Conservation (phyloP, 2,888 invertebrate genomes). For the Oscheius onirici region DNA sequence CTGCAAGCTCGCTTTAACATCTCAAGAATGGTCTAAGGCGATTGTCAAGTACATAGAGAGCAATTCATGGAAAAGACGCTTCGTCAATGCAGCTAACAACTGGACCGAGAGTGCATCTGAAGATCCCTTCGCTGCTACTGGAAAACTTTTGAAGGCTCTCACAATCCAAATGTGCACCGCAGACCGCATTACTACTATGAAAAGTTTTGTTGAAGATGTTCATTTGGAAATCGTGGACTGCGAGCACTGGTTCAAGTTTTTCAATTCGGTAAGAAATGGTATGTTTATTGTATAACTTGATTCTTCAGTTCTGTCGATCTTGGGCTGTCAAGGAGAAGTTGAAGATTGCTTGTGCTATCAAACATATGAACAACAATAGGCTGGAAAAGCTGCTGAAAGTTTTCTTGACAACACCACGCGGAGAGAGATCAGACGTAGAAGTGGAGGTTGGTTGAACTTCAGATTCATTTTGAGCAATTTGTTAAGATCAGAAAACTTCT, state of each 20-base stretch:
- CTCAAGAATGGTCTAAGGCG: background rate
- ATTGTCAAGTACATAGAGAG: conserved; percentile 1
- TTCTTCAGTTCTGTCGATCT: conserved; percentile 2
- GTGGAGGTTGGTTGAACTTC: background rate
- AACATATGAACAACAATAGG: background rate
- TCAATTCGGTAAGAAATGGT: background rate
- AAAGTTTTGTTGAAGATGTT: background rate
- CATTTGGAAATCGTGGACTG: background rate
- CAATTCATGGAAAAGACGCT: conserved; percentile 3
- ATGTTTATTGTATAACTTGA: background rate
- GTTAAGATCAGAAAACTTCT: conserved; percentile 1
- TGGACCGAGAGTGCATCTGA: background rate
- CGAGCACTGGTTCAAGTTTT: background rate
- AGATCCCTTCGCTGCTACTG: conserved; percentile 10
- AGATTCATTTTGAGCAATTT: background rate
- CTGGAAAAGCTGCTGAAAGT: background rate
- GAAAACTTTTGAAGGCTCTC: conserved; percentile 2
- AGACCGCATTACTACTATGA: background rate
- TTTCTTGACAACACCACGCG: background rate
- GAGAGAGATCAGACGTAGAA: background rate
- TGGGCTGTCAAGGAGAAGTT: conserved; percentile 6
- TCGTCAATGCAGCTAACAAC: background rate
- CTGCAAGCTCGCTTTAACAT: conserved; percentile 12
- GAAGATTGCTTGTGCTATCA: background rate
- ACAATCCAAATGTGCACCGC: background rate